phyloP scores from a whole-genome alignment of 2,888 invertebrate species.

The Cryptophagus acutangulus region DNA sequence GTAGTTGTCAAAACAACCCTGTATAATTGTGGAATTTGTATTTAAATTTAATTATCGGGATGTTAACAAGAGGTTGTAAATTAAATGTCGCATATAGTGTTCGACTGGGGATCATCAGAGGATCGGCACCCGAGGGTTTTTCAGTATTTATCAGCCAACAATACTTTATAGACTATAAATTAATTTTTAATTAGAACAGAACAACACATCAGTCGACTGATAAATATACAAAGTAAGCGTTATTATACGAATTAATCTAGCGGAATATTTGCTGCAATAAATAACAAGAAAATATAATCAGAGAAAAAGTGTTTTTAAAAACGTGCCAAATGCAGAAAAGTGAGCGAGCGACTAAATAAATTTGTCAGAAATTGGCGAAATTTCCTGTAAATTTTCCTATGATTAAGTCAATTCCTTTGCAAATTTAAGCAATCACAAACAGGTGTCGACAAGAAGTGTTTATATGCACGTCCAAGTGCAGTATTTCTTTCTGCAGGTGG shows the following conservation, averaged over 20 bases:
- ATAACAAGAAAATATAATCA: no score
- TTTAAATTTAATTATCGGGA: conserved; percentile 3
- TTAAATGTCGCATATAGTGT: conserved; percentile 21
- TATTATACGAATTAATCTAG: no score
- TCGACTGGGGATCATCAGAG: conserved; percentile 24
- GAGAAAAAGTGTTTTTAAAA: not conserved
- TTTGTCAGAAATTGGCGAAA: conserved; percentile 22
- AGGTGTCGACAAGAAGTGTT: conserved; percentile 26
- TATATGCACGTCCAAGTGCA: conserved; percentile 6
- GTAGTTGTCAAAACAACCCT: no score
- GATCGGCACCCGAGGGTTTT: conserved; percentile 26
- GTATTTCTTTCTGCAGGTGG: conserved; percentile 9
- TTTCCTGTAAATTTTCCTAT: conserved; percentile 34
- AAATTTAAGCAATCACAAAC: conserved; percentile 33
- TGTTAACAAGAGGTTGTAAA: conserved; percentile 18
- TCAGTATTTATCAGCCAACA: conserved; percentile 30
- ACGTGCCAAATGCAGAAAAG: conserved; percentile 5
- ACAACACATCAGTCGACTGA: no score
- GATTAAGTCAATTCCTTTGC: conserved; percentile 39
- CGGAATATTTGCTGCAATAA: no score
- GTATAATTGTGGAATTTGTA: no score
- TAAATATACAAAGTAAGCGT: no score
- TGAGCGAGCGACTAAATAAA: conserved; percentile 13
- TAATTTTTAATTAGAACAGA: conserved; percentile 31
- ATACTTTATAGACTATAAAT: conserved; percentile 30